Base-by-base conservation (phyloP, 2,888 invertebrate genomes). In the Eupsilia transversa region DNA sequence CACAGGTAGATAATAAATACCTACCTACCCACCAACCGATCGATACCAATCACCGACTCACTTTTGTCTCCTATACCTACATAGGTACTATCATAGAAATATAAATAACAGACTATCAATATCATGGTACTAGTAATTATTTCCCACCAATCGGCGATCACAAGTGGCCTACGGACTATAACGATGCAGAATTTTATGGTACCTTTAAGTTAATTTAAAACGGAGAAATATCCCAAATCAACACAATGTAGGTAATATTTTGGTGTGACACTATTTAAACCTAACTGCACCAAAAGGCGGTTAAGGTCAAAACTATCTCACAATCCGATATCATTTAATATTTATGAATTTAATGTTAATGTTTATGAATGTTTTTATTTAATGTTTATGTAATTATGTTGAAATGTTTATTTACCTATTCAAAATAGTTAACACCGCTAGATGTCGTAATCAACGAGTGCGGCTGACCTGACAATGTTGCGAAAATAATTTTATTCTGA, bases 401-500 rank as follows among this genome's bases (percentile, higher is more conserved):
- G 10, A 30, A 68, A 69, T 69, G 14, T 71, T 52, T 69, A 56
- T 72, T 56, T 71, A 72, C 43, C 17, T 63, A 38, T 30, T 49
- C 10, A 49, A 27, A 46, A 61, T 35, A 72, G 17, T n/a, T 35
- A 46, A 57, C n/a, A 27, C 20, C 27, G 10, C 9, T 23, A 17
- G 35, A 72, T 65, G 17, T 65, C 56, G 54, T 60, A 63, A 66
- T 65, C 63, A 67, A 52, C 46, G 65, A 49, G 30, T 60, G 49
- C 43, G 66, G 35, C 77, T 70, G 59, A 33, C 27, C 49, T 69
- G 33, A 71, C 65, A 71, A 63, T 77, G 52, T 67, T 63, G 56
- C 72, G 64, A 68, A 77, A 72, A 77, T 77, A 76, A 75, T 75
- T 60, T 77, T 46, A 84, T 79, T 71, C 79, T 67, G 79, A 79